Percentiles rank a stretch among this genome's conserved stretches.
These are phyloP conservation scores for Montipora foliosa DNA, from an alignment of 64 coral and sea anemone genomes.

Conservation along the genomic window DNA sequence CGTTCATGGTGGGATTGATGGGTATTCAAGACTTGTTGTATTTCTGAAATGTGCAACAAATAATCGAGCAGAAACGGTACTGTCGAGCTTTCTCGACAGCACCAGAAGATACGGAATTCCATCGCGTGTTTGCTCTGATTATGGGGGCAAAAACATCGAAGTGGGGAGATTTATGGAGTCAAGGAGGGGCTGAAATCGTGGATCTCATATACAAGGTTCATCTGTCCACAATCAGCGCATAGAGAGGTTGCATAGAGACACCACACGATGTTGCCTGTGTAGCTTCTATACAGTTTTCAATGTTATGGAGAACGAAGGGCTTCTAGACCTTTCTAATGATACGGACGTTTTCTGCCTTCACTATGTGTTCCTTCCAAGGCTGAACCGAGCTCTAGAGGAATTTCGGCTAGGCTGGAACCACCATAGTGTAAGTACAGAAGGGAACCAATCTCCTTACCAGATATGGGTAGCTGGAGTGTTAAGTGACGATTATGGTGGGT, in stretches of 20 bases:
- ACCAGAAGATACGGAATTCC: neutral
- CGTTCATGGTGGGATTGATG: neutral
- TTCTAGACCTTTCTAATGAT: constrained; percentile 44
- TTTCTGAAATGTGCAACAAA: constrained; percentile 33
- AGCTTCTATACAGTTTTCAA: no score
- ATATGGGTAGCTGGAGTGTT: no score
- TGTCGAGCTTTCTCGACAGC: neutral
- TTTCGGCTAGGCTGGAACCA: neutral
- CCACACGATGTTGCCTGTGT: no score
- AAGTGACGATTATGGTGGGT: no score
- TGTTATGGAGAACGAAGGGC: neutral
- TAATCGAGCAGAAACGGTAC: constrained; percentile 24
- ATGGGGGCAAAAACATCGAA: neutral
- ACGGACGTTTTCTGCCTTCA: constrained; percentile 64
- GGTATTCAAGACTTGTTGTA: neutral
- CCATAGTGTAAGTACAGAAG: no score
- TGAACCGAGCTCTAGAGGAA: constrained; percentile 53
- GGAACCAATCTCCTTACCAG: no score
- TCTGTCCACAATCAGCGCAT: neutral
- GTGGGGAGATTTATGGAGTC: neutral
- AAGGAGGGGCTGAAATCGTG: neutral
- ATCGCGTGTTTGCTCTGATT: constrained; percentile 18
- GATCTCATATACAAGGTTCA: neutral
- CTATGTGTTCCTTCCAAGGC: constrained; percentile 27
- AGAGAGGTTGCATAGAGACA: neutral